phyloP scores from a whole-genome alignment of 2,113 vertebrate genomes.

The Panthera leo region DNA sequence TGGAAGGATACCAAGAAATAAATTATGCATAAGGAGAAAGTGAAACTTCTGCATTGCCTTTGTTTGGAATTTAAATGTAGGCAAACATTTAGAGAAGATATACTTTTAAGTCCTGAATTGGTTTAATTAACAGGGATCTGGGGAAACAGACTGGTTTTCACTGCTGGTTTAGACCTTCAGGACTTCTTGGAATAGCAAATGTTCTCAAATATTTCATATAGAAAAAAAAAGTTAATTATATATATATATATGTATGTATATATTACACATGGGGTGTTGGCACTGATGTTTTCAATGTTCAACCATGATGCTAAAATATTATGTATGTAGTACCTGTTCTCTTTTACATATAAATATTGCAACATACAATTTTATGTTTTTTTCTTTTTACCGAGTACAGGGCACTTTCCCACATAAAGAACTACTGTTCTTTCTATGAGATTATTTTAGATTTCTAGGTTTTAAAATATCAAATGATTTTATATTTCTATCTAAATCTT shows the following conservation, averaged over 20 bases:
- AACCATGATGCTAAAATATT: neutral
- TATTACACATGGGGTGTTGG: neutral
- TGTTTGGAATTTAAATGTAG: conserved; percentile 20
- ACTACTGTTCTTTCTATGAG: conserved; percentile 49
- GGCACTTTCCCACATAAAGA: neutral
- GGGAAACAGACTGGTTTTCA: neutral
- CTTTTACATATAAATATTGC: conserved; percentile 4
- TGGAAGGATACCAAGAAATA: conserved; percentile 4
- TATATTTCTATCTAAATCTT: conserved; percentile 63
- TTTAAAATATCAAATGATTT: conserved; percentile 63
- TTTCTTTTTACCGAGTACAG: conserved; percentile 6
- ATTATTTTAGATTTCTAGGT: conserved; percentile 34
- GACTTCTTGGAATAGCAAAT: neutral
- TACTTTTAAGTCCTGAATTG: neutral
- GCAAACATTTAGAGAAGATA: neutral
- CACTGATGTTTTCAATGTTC: neutral
- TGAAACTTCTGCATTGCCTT: neutral
- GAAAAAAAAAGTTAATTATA: conserved; percentile 3
- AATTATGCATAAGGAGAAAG: neutral
- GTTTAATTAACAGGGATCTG: neutral
- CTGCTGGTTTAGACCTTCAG: neutral
- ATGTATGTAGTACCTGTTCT: neutral
- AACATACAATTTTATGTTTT: neutral
- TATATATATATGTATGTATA: neutral
- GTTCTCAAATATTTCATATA: conserved; percentile 30